Evolutionary conservation across 1,140 invertebrate genomes (phyloP).

Genomic region (Caerostris extrusa): DNA sequence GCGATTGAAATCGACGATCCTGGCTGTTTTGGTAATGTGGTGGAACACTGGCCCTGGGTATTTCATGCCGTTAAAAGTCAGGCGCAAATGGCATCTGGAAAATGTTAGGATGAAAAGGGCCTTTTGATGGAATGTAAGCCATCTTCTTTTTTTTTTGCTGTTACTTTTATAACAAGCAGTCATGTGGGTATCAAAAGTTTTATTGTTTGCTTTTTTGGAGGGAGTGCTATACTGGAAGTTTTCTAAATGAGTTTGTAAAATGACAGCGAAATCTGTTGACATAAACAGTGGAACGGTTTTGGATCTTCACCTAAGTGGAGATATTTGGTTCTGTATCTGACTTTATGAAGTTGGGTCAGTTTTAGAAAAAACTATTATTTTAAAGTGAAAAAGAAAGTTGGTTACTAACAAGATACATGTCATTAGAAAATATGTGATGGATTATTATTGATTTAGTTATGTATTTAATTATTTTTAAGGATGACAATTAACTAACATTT

Average conservation of each 20-base stretch:
- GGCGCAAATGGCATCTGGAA: not conserved
- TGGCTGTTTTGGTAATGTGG: not conserved
- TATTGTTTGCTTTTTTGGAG: not conserved
- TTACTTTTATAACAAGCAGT: not conserved
- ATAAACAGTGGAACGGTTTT: too few relatives aligned
- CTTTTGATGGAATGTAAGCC: not conserved
- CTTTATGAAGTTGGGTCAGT: too few relatives aligned
- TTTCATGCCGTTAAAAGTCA: not conserved
- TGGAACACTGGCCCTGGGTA: too few relatives aligned
- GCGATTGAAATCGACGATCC: constrained; percentile 9
- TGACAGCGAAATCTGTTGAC: not conserved
- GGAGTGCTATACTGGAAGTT: not conserved
- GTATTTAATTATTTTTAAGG: too few relatives aligned
- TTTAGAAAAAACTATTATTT: too few relatives aligned
- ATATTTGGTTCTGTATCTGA: too few relatives aligned
- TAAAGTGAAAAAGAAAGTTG: too few relatives aligned
- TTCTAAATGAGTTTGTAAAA: not conserved
- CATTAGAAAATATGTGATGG: too few relatives aligned
- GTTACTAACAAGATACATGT: too few relatives aligned
- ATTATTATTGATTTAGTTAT: too few relatives aligned
- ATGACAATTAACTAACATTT: too few relatives aligned
- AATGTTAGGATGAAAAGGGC: not conserved
- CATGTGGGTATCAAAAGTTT: not conserved
- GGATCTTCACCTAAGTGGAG: too few relatives aligned
- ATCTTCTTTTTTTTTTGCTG: not conserved